Percentiles rank a stretch among this genome's conserved stretches.
Conservation (phyloP, 1,140 invertebrate genomes). For the Chironomus striatipennis region DNA sequence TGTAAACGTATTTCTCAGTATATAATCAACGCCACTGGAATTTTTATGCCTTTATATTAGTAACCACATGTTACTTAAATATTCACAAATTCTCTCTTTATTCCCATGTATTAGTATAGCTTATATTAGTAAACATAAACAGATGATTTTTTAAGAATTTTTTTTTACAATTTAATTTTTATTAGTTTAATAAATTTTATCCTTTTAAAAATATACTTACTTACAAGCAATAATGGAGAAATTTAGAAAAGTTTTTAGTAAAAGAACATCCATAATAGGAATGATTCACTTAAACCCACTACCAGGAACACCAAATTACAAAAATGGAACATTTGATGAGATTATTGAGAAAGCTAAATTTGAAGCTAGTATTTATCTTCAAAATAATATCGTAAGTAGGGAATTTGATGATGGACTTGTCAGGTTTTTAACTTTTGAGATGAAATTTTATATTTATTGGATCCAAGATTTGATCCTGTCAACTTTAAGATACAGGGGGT, state of each 20-base stretch:
- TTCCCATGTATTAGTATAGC: background rate
- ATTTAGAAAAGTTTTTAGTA: conserved; percentile 39
- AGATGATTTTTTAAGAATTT: background rate
- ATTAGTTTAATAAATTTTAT: conserved; percentile 20
- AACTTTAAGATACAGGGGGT: too few species aligned
- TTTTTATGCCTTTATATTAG: too few species aligned
- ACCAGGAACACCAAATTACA: conserved; percentile 50
- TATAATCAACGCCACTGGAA: too few species aligned
- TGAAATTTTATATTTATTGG: background rate
- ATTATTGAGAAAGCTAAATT: conserved; percentile 33
- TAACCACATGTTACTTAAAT: too few species aligned
- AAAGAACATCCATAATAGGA: conserved; percentile 51
- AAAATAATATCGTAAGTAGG: conserved; percentile 26
- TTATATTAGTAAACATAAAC: conserved; percentile 4
- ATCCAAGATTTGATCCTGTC: background rate
- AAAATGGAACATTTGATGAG: conserved; percentile 31
- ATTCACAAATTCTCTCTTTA: too few species aligned
- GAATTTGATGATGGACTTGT: background rate
- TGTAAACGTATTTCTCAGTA: too few species aligned
- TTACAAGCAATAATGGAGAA: conserved; percentile 39
- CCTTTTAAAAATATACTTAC: too few species aligned
- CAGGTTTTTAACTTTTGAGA: background rate
- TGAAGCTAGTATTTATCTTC: conserved; percentile 33
- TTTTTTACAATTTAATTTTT: too few species aligned
- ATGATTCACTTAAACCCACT: conserved; percentile 66